Percentiles rank a stretch among this genome's conserved stretches.
phyloP scores from a whole-genome alignment of 2,888 invertebrate genomes.

The Hyalella azteca region DNA sequence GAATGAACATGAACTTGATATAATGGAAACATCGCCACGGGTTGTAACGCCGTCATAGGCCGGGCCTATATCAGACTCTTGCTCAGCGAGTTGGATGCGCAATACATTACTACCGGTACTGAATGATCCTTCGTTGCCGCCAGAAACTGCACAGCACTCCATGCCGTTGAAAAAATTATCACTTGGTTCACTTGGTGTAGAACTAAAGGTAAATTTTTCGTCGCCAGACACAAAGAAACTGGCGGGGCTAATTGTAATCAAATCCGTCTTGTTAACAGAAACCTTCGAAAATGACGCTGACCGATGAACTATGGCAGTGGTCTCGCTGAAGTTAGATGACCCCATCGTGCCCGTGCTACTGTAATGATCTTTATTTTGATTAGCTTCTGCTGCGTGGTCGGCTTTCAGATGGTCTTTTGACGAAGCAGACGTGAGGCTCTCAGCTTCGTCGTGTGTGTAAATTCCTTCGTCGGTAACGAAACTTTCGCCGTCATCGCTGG shows the following conservation, averaged over 20 bases:
- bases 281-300: neutral
- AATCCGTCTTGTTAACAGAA: neutral
- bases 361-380: neutral
- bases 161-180: too few relatives aligned
- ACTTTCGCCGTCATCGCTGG: conserved; percentile 1
- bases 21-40: neutral
- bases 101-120: neutral
- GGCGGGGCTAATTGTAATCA: neutral
- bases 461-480: conserved; percentile 53
- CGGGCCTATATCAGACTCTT: neutral
- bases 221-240: neutral
- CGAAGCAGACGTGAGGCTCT: conserved; percentile 7
- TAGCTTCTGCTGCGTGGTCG: neutral
- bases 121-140: neutral
- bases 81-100: neutral
- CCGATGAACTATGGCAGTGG: neutral
- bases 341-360: neutral
- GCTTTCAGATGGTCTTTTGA: neutral
- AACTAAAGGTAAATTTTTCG: too few relatives aligned
- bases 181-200: neutral
- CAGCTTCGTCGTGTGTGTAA: conserved; percentile 47
- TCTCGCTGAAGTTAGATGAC: neutral
- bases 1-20: too few relatives aligned
- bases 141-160: neutral
- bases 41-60: neutral